These are phyloP conservation scores for Didymodactylos carnosus DNA, from an alignment of 2,888 invertebrate species.

Conservation along the genomic window DNA sequence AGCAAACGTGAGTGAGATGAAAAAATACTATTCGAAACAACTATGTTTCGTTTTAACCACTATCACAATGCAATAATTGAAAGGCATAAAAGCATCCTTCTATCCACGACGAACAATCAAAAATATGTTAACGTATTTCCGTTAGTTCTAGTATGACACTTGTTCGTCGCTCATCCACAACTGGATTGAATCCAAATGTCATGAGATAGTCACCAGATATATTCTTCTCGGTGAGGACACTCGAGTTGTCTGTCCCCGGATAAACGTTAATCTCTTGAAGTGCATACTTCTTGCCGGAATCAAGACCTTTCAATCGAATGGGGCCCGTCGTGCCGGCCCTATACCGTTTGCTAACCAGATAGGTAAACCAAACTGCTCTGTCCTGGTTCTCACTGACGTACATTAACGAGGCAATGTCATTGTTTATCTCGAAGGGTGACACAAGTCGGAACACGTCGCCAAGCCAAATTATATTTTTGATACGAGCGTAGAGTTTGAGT, in stretches of 20 bases:
- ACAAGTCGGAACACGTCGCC: neutral
- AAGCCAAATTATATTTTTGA: neutral
- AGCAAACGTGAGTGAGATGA: too few species aligned
- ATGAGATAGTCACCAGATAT: neutral
- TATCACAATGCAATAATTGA: too few species aligned
- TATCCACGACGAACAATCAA: too few species aligned
- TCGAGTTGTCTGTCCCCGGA: neutral
- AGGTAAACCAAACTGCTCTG: neutral
- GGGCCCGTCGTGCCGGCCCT: neutral
- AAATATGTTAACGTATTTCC: too few species aligned
- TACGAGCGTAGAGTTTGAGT: neutral
- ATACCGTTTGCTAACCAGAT: neutral
- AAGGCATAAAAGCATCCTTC: too few species aligned
- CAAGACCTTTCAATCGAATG: neutral
- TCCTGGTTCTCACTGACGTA: neutral
- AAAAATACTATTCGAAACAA: too few species aligned
- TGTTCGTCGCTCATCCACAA: neutral
- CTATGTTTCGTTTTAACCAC: too few species aligned
- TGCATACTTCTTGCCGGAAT: neutral
- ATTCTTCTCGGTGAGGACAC: neutral
- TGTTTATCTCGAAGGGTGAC: neutral
- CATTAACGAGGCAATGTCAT: neutral
- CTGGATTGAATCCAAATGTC: neutral
- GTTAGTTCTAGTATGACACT: neutral
- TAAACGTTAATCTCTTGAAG: neutral